Evolutionary conservation across 2,797 vertebrate species (phyloP).

Genomic region (Cercopithecus diana): DNA sequence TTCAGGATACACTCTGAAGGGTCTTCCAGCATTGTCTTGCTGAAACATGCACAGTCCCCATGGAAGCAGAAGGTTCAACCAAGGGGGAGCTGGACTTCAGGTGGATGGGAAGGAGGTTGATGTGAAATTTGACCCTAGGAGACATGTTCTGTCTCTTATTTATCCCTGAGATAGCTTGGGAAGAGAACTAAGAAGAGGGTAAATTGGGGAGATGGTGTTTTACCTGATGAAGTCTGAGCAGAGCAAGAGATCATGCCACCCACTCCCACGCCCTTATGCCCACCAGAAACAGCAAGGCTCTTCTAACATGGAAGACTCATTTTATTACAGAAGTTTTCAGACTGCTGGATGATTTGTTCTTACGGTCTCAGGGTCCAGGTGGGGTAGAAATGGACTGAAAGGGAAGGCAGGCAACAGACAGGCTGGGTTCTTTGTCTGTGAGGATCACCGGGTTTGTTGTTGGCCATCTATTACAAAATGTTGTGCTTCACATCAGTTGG

Average conservation of each 20-base stretch:
- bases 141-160: neutral
- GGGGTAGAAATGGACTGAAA: neutral
- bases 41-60: neutral
- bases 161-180: neutral
- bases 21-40: neutral
- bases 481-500: neutral
- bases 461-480: rapidly evolving
- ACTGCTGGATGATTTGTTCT: neutral
- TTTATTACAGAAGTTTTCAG: neutral
- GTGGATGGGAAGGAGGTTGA: neutral
- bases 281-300: neutral
- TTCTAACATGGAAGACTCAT: neutral
- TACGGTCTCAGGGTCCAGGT: neutral
- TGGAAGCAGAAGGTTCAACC: neutral
- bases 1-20: neutral
- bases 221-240: neutral
- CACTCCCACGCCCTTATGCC: rapidly evolving
- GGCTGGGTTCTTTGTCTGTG: neutral
- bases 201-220: neutral
- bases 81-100: neutral
- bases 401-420: neutral
- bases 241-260: neutral
- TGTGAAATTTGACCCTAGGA: neutral
- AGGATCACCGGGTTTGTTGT: neutral
- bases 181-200: neutral